These are phyloP conservation scores for Sycophaga agraensis DNA, from an alignment of 1,140 invertebrate genomes.

Conservation along the genomic window DNA sequence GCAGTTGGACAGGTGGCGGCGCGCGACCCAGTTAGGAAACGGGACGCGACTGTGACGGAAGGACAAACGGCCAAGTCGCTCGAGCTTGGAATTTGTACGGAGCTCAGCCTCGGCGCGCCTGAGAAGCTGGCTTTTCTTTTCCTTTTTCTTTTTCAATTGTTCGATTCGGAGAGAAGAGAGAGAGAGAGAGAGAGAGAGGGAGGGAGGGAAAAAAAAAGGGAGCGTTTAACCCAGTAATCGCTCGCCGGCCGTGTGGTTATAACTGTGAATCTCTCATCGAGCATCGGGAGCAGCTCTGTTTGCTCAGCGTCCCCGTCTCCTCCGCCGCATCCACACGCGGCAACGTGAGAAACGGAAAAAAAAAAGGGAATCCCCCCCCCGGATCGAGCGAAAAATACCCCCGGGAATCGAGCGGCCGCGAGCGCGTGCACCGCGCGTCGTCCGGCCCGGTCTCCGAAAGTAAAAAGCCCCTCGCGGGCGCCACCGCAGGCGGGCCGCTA, in stretches of 20 bases:
- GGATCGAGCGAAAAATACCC: neutral
- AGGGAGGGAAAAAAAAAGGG: too few relatives aligned
- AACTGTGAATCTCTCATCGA: too few relatives aligned
- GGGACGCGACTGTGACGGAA: slow-evolving; percentile 13
- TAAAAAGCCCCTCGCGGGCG: too few relatives aligned
- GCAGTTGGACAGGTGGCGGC: too few relatives aligned
- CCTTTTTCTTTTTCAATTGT: neutral
- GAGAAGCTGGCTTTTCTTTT: neutral
- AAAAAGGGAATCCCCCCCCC: too few relatives aligned
- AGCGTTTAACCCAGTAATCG: too few relatives aligned
- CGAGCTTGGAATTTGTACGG: too few relatives aligned
- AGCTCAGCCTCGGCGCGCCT: too few relatives aligned
- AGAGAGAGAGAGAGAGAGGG: neutral
- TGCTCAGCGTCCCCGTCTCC: too few relatives aligned
- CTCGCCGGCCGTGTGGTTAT: too few relatives aligned
- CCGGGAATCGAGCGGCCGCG: neutral
- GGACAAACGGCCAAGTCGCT: neutral
- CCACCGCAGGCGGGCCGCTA: too few relatives aligned
- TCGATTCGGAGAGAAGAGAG: neutral
- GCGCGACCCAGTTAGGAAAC: slow-evolving; percentile 29
- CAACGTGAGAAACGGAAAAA: neutral
- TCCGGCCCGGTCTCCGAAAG: neutral
- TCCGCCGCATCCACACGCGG: neutral
- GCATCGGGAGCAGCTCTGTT: too few relatives aligned
- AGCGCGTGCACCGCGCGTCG: neutral